Evolutionary conservation across 2,113 vertebrate species (phyloP).

Genomic region (Syrmaticus mikado): DNA sequence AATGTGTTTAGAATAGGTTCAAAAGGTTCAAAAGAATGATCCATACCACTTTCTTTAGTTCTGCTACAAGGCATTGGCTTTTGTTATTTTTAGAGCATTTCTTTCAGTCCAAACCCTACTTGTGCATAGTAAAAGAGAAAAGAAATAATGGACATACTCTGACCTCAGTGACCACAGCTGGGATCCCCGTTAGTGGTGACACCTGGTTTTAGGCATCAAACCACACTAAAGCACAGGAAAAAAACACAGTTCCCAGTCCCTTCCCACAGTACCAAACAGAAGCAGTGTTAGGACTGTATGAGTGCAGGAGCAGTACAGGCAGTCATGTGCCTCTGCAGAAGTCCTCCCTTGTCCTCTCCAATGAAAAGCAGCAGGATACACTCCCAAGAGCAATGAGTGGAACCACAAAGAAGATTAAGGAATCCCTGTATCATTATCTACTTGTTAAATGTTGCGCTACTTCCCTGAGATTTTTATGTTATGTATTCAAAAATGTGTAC

Average conservation of each 20-base stretch:
- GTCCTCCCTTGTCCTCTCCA: not conserved
- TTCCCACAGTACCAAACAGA: not conserved
- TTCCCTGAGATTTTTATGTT: not conserved
- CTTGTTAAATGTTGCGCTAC: not conserved
- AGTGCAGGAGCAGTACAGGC: not conserved
- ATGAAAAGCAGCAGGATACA: not conserved
- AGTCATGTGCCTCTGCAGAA: not conserved
- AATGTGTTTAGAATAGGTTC: not conserved
- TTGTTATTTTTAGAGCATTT: not conserved
- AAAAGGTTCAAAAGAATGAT: constrained; percentile 12
- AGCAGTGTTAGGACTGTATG: not conserved
- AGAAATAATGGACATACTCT: not conserved
- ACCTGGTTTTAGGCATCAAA: not conserved
- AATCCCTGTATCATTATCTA: not conserved
- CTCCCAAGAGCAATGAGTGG: not conserved
- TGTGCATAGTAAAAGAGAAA: not conserved
- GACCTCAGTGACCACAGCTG: not conserved
- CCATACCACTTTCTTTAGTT: not conserved
- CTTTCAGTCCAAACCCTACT: not conserved
- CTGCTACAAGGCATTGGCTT: fast-evolving
- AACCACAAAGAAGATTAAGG: not conserved
- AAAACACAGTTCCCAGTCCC: not conserved
- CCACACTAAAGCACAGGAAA: not conserved
- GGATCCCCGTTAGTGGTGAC: not conserved
- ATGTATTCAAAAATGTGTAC: not conserved